These are phyloP conservation scores for Poeciliopsis turneri DNA, from an alignment of 2,797 vertebrate genomes.

Conservation along the genomic window DNA sequence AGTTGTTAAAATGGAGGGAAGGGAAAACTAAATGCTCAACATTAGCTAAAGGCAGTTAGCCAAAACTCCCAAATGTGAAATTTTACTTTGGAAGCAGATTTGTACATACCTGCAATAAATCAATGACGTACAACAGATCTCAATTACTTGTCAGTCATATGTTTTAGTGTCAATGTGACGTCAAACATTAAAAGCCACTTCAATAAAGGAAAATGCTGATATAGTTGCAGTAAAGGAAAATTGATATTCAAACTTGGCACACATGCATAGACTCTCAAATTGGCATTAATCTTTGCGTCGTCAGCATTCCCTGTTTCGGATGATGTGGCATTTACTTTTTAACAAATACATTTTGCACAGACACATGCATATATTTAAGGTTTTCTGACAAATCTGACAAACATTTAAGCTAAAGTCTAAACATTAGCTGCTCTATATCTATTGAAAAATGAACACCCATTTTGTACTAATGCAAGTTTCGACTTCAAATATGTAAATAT, in stretches of 20 bases:
- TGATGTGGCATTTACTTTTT: background rate
- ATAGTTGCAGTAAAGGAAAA: background rate
- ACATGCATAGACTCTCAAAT: background rate
- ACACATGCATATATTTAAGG: background rate
- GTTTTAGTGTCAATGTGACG: background rate
- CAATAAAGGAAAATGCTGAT: background rate
- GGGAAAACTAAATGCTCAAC: background rate
- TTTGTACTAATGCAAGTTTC: slow-evolving; percentile 4
- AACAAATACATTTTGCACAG: background rate
- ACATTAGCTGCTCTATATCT: background rate
- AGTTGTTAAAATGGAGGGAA: background rate
- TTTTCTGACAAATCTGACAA: background rate
- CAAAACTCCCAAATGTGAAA: background rate
- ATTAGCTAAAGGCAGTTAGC: background rate
- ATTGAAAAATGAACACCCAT: background rate
- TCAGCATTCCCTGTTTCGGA: background rate
- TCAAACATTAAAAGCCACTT: background rate
- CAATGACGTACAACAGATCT: background rate
- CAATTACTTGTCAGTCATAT: background rate
- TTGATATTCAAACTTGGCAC: background rate
- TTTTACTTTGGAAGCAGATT: background rate
- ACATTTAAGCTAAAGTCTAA: background rate
- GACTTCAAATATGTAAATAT: slow-evolving; percentile 9
- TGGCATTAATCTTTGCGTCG: background rate
- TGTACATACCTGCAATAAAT: background rate